Evolutionary conservation across 2,797 vertebrate genomes (phyloP).

Genomic region (Poecilia picta): DNA sequence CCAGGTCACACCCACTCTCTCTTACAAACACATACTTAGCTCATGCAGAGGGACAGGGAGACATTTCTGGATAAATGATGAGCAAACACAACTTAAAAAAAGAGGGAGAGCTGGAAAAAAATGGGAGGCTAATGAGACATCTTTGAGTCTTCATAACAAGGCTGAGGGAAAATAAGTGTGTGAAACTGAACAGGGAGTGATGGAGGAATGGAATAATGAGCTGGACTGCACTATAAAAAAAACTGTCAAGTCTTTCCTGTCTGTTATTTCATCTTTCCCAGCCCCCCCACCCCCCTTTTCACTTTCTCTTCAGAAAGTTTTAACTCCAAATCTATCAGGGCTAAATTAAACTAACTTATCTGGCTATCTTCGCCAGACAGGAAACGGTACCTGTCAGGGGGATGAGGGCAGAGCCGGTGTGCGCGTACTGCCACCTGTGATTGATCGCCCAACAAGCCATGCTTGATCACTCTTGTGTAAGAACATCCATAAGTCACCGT

Average conservation of each 20-base stretch:
- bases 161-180: background rate
- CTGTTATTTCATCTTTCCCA: background rate
- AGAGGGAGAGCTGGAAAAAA: background rate
- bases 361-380: slow-evolving; percentile 4
- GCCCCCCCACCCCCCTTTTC: background rate
- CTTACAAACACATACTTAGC: background rate
- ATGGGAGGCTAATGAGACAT: slow-evolving; percentile 14
- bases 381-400: slow-evolving; percentile 72
- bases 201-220: background rate
- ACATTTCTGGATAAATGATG: slow-evolving; percentile 35
- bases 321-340: background rate
- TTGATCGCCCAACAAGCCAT: slow-evolving; percentile 69
- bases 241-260: background rate
- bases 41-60: slow-evolving; percentile 6
- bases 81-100: slow-evolving; percentile 10
- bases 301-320: background rate
- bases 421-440: slow-evolving; percentile 70
- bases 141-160: slow-evolving; percentile 14
- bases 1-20: slow-evolving; percentile 50
- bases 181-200: background rate
- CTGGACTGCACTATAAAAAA: background rate
- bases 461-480: slow-evolving; percentile 35
- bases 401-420: slow-evolving; percentile 67
- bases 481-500: slow-evolving; percentile 38
- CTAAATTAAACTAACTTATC: background rate